phyloP scores from a whole-genome alignment of 2,797 vertebrate genomes.

The Galago senegalensis region DNA sequence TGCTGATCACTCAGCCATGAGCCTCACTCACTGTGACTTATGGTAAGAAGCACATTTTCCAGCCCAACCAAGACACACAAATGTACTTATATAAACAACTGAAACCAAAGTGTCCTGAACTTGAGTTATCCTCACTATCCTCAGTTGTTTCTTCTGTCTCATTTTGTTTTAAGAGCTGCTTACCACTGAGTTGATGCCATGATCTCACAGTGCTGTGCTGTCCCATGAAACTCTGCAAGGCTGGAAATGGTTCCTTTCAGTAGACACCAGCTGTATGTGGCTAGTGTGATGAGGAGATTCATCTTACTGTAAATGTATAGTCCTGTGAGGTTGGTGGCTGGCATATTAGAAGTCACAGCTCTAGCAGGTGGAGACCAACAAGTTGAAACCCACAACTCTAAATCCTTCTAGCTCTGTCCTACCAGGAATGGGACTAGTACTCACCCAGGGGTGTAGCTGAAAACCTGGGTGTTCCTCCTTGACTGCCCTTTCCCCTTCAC shows the following conservation, averaged over 20 bases:
- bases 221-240: not conserved
- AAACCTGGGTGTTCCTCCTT: not conserved
- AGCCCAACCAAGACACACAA: not conserved
- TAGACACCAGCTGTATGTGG: not conserved
- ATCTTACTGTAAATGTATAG: not conserved
- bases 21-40: not conserved
- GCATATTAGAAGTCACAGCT: fast-evolving
- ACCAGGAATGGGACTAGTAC: too few relatives aligned
- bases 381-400: not conserved
- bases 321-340: fast-evolving
- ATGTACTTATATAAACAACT: too few relatives aligned
- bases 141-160: not conserved
- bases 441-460: not conserved
- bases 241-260: not conserved
- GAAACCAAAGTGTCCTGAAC: not conserved
- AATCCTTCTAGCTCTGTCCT: not conserved
- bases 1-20: fast-evolving
- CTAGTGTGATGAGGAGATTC: not conserved
- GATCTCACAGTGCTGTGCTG: not conserved
- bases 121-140: not conserved
- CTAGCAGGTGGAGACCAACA: not conserved
- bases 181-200: not conserved
- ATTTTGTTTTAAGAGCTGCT: not conserved
- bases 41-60: not conserved
- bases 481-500: not conserved